A percentile compares a stretch with the other conserved stretches of the same genome.
phyloP scores from a whole-genome alignment of 2,888 invertebrate genomes.

The Euproctis similis region DNA sequence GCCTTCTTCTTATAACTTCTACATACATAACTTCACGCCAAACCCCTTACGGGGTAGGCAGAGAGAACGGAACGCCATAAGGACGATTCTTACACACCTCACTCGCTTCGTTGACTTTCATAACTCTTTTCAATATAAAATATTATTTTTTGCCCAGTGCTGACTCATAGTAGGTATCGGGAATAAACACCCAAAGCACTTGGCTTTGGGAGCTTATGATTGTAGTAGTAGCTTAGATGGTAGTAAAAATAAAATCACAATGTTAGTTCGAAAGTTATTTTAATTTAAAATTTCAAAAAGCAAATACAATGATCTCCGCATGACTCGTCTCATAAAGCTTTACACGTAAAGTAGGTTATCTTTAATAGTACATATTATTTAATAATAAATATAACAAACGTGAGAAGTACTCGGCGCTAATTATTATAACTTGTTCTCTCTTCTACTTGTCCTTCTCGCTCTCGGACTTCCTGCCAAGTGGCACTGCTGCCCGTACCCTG shows the following conservation, averaged over 20 bases:
- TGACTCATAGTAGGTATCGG: too few species aligned
- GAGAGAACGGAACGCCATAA: too few species aligned
- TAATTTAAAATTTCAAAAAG: conserved; percentile 76
- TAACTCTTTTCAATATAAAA: too few species aligned
- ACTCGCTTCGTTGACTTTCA: too few species aligned
- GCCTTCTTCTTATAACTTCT: too few species aligned
- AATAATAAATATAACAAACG: conserved; percentile 72
- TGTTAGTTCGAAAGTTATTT: conserved; percentile 66
- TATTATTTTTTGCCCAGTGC: too few species aligned
- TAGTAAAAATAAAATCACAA: conserved; percentile 24
- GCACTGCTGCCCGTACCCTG: conserved; percentile 92
- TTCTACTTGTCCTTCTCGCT: conserved; percentile 89
- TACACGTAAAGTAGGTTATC: conserved; percentile 68
- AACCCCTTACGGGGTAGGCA: too few species aligned
- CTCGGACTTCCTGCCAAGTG: conserved; percentile 90
- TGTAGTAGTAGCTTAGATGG: too few species aligned
- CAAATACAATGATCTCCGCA: conserved; percentile 74
- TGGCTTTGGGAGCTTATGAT: too few species aligned
- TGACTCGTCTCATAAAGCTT: conserved; percentile 74
- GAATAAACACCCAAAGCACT: too few species aligned
- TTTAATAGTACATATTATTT: conserved; percentile 53
- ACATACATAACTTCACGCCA: too few species aligned
- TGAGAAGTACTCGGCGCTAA: conserved; percentile 54
- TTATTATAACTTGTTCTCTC: conserved; percentile 38
- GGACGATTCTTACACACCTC: too few species aligned